Conservation (phyloP, 35 echinoderm and acorn worm genomes). For the Diadema setosum region DNA sequence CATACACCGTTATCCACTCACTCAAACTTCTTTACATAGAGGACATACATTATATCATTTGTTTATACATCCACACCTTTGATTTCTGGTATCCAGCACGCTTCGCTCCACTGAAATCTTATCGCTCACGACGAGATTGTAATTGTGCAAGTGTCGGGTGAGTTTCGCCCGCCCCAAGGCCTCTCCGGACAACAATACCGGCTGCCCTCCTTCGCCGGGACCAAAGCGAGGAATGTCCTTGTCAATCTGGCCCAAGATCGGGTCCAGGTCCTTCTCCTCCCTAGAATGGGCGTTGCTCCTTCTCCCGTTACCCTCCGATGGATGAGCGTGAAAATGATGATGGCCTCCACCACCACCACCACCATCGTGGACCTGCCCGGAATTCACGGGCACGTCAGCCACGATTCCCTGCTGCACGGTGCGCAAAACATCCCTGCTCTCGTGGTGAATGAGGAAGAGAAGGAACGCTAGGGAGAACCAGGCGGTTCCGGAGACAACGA, state of each 20-base stretch:
- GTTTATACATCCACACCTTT: slow-evolving; percentile 34
- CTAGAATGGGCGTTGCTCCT: background rate
- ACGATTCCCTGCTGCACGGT: background rate
- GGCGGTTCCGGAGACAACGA: slow-evolving; percentile 3
- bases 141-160: background rate
- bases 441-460: slow-evolving; percentile 41
- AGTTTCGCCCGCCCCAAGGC: background rate
- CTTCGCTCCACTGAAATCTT: slow-evolving; percentile 51
- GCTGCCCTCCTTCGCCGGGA: slow-evolving; percentile 57
- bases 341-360: background rate
- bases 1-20: background rate
- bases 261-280: background rate
- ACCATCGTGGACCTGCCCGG: background rate
- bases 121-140: slow-evolving; percentile 47
- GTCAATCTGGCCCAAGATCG: slow-evolving; percentile 21
- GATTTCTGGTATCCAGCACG: slow-evolving; percentile 33
- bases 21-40: background rate
- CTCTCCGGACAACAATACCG: slow-evolving; percentile 39
- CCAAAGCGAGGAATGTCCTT: slow-evolving; percentile 37
- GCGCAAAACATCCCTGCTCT: background rate
- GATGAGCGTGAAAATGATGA: background rate
- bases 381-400: background rate
- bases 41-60: too few species aligned
- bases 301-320: background rate
- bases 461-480: slow-evolving; percentile 35